Conservation (phyloP, 2,888 invertebrate genomes). For the Ametastegia equiseti region DNA sequence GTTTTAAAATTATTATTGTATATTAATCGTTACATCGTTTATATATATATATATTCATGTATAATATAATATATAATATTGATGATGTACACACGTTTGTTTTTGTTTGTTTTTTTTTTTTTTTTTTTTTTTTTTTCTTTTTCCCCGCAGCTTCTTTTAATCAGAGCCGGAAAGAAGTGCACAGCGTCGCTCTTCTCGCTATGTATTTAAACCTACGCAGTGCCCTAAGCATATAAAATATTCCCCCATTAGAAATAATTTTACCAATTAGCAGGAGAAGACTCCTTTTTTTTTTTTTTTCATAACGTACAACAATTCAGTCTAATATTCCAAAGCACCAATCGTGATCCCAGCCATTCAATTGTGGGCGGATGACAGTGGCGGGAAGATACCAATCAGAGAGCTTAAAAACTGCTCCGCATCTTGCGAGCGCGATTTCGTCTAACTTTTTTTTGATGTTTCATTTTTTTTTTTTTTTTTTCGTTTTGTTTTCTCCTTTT, state of each 20-base stretch:
- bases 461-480: background rate
- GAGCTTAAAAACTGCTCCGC: constrained; percentile 43
- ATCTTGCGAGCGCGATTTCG: background rate
- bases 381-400: constrained; percentile 47
- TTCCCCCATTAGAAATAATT: constrained; percentile 64
- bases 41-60: background rate
- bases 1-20: constrained; percentile 68
- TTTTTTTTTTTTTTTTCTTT: constrained; percentile 40
- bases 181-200: constrained; percentile 40
- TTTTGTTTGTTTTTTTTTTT: no score
- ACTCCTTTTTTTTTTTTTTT: constrained; percentile 53
- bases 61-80: constrained; percentile 66
- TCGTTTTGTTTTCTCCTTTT: background rate
- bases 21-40: constrained; percentile 68
- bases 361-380: constrained; percentile 47
- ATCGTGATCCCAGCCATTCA: constrained; percentile 56
- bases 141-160: constrained; percentile 44
- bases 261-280: constrained; percentile 45
- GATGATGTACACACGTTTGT: constrained; percentile 65
- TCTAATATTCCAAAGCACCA: constrained; percentile 75
- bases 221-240: constrained; percentile 59
- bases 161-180: no score
- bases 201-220: constrained; percentile 28
- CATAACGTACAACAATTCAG: constrained; percentile 73
- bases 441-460: background rate